Conservation (phyloP, 2,888 invertebrate species). For the Lasioglossum pauxillum region DNA sequence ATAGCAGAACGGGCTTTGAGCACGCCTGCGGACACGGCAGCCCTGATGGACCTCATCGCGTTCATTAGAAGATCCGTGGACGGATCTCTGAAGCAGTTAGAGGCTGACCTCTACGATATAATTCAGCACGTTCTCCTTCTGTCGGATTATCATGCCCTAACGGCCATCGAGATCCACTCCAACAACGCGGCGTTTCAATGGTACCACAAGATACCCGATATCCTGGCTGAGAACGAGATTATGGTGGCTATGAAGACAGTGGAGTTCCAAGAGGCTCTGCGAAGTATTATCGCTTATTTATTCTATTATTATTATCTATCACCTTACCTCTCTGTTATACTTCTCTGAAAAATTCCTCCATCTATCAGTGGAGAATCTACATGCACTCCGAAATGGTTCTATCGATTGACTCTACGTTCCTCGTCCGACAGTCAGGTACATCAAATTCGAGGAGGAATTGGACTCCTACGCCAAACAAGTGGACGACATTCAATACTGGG, state of each 20-base stretch:
- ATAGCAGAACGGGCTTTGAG: constrained; percentile 92
- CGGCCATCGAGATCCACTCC: constrained; percentile 93
- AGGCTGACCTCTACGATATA: constrained; percentile 89
- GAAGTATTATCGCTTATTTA: constrained; percentile 81
- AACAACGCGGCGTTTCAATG: constrained; percentile 95
- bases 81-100: constrained; percentile 90
- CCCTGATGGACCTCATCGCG: constrained; percentile 93
- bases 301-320: background rate
- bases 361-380: too few relatives aligned
- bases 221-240: constrained; percentile 87
- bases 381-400: background rate
- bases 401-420: background rate
- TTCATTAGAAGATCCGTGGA: constrained; percentile 91
- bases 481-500: constrained; percentile 94
- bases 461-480: constrained; percentile 92
- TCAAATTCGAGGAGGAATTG: constrained; percentile 93
- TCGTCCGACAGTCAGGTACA: constrained; percentile 87
- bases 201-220: constrained; percentile 92
- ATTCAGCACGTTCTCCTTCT: constrained; percentile 92
- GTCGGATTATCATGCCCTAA: constrained; percentile 92
- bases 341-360: too few relatives aligned
- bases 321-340: too few relatives aligned
- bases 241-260: constrained; percentile 57
- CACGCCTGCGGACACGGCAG: constrained; percentile 92
- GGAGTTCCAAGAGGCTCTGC: constrained; percentile 90